phyloP scores from a whole-genome alignment of 2,797 vertebrate genomes.

The Sternotherus odoratus region DNA sequence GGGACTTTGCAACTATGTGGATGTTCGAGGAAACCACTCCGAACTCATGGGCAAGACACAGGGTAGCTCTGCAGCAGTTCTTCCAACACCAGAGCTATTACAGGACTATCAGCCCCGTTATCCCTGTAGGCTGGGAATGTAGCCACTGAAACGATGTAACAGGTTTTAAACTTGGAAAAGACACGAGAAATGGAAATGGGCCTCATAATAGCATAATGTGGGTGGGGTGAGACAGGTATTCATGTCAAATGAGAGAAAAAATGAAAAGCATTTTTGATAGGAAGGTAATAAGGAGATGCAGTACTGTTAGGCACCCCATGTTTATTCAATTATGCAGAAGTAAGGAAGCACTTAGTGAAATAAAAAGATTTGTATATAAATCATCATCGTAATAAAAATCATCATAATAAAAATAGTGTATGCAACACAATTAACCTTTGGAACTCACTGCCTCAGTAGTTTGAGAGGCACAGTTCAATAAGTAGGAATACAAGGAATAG shows the following conservation, averaged over 20 bases:
- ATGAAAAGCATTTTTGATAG: not conserved
- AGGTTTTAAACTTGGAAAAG: not conserved
- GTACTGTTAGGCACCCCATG: not conserved
- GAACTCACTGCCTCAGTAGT: not conserved
- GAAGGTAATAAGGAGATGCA: not conserved
- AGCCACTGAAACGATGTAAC: not conserved
- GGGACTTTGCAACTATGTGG: slow-evolving; percentile 36
- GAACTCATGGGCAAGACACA: not conserved
- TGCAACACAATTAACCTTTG: not conserved
- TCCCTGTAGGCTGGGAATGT: not conserved
- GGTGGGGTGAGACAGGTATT: not conserved
- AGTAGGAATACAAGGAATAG: not conserved
- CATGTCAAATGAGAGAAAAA: rapidly evolving
- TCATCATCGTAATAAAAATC: not conserved
- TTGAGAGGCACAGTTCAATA: not conserved
- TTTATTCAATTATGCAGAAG: not conserved
- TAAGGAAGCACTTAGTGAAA: not conserved
- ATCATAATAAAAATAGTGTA: not conserved
- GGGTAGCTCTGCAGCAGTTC: not conserved
- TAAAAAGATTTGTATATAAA: not conserved
- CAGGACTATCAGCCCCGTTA: not conserved
- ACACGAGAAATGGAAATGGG: not conserved
- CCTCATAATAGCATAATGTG: rapidly evolving
- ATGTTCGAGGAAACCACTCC: slow-evolving; percentile 36
- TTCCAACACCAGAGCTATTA: not conserved